Evolutionary conservation across 1,140 invertebrate genomes (phyloP).

Genomic region (Hirudo medicinalis): DNA sequence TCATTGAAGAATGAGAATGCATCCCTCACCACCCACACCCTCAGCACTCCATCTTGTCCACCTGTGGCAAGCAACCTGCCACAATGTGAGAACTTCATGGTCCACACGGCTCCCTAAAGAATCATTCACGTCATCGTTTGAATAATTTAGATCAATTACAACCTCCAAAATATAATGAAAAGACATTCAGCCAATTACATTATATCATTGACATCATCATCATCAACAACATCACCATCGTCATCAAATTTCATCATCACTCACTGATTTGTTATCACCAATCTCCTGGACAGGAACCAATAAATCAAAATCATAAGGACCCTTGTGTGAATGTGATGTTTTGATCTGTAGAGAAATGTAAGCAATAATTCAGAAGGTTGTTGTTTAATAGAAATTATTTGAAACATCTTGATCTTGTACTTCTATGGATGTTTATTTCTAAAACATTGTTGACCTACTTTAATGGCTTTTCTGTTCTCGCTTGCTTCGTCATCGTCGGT

Average conservation of each 20-base stretch:
- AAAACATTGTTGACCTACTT: slow-evolving; percentile 40
- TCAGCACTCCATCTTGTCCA: slow-evolving; percentile 79
- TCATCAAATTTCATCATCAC: slow-evolving; percentile 18
- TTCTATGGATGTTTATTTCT: no score
- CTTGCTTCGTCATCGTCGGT: slow-evolving; percentile 66
- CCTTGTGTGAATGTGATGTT: slow-evolving; percentile 83
- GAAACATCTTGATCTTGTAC: background rate
- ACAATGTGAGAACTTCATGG: slow-evolving; percentile 93
- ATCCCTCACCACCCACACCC: slow-evolving; percentile 83
- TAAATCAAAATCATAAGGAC: slow-evolving; percentile 83
- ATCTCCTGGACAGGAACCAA: slow-evolving; percentile 63
- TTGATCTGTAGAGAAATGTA: slow-evolving; percentile 50
- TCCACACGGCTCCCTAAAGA: slow-evolving; percentile 67
- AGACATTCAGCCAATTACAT: no score
- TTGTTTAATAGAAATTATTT: background rate
- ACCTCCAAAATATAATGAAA: no score
- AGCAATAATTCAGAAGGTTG: background rate
- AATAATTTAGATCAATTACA: no score
- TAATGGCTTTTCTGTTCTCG: slow-evolving; percentile 60
- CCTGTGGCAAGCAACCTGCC: slow-evolving; percentile 82
- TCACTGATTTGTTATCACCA: slow-evolving; percentile 60
- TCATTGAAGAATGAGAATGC: slow-evolving; percentile 81
- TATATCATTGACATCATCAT: no score
- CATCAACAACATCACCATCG: no score
- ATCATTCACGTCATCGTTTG: no score